Evolutionary conservation across 1,140 invertebrate genomes (phyloP).

Genomic region (Aphaenogaster rudis): DNA sequence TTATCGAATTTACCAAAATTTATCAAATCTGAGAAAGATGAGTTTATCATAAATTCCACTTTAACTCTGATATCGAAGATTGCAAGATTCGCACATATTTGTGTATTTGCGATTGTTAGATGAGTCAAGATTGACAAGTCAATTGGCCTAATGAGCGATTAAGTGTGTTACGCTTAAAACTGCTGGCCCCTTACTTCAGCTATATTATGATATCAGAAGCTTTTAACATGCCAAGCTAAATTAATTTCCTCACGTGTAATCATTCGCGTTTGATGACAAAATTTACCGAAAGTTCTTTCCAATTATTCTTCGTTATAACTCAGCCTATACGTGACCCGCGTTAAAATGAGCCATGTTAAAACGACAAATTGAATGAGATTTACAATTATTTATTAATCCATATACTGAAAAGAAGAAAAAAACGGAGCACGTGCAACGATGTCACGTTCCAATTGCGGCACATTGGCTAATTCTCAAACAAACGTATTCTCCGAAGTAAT

Average conservation of each 20-base stretch:
- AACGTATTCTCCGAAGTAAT: constrained; percentile 1
- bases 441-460: not conserved
- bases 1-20: not conserved
- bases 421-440: not conserved
- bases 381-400: not conserved
- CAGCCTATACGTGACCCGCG: no score
- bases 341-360: not conserved
- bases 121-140: constrained; percentile 11
- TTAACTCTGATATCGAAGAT: not conserved
- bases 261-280: not conserved
- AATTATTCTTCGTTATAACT: not conserved
- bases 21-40: not conserved
- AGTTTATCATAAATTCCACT: not conserved
- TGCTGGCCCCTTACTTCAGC: not conserved
- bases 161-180: not conserved
- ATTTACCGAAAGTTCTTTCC: not conserved
- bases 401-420: not conserved
- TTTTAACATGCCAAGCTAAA: not conserved
- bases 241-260: not conserved
- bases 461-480: constrained; percentile 15
- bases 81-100: not conserved
- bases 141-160: constrained; percentile 8
- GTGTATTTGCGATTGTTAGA: not conserved
- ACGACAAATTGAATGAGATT: not conserved
- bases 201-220: not conserved